Percentiles rank a stretch among this genome's conserved stretches.
Evolutionary conservation across 2,113 vertebrate species (phyloP).

Genomic region (Cettia cetti): DNA sequence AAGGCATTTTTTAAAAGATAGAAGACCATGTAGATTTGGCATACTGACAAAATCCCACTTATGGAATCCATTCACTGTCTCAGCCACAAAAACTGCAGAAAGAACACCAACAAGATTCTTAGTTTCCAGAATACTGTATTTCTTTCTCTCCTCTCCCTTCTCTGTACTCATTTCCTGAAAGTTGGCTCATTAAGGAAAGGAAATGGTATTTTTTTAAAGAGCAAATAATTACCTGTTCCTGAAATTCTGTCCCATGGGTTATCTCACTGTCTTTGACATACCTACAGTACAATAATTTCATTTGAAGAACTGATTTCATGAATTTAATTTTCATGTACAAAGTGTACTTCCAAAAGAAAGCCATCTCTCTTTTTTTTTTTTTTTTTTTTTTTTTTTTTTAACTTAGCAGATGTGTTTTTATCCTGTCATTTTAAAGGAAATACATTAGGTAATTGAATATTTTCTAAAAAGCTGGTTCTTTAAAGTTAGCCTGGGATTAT

Average conservation of each 20-base stretch:
- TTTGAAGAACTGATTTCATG: background rate
- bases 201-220: background rate
- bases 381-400: background rate
- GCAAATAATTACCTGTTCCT: conserved; percentile 16
- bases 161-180: conserved; percentile 20
- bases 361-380: rapidly evolving
- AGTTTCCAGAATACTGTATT: conserved; percentile 16
- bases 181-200: conserved; percentile 3
- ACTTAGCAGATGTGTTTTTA: background rate
- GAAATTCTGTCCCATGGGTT: background rate
- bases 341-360: background rate
- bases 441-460: background rate
- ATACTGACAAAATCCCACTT: conserved; percentile 54
- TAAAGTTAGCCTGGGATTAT: background rate
- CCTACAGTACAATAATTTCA: background rate
- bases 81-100: conserved; percentile 49
- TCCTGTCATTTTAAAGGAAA: background rate
- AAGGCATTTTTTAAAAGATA: conserved; percentile 64
- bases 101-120: conserved; percentile 9
- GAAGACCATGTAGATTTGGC: conserved; percentile 64
- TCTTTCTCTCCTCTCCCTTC: conserved; percentile 1
- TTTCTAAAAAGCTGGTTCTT: background rate
- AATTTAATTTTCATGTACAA: background rate
- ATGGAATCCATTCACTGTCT: conserved; percentile 62
- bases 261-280: background rate